Evolutionary conservation across 2,888 invertebrate genomes (phyloP).

Genomic region (Xestobium rufovillosum): DNA sequence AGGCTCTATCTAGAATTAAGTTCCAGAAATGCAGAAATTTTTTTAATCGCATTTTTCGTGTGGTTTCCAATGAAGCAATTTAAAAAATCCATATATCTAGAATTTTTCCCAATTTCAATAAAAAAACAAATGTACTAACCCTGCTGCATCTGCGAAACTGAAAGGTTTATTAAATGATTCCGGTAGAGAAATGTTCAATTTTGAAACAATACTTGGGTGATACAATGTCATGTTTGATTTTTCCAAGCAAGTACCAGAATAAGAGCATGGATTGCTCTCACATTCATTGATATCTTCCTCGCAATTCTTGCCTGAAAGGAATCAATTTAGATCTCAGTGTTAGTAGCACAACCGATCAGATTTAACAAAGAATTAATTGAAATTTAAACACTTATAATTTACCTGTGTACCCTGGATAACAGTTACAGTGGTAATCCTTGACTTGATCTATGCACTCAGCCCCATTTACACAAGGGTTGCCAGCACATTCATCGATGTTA

Average conservation of each 20-base stretch:
- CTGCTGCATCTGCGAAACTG: constrained; percentile 61
- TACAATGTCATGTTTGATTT: constrained; percentile 65
- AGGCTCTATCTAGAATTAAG: no score
- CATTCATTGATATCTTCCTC: constrained; percentile 76
- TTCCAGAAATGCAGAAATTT: neutral
- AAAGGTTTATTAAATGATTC: constrained; percentile 60
- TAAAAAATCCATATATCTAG: neutral
- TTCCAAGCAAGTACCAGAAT: constrained; percentile 72
- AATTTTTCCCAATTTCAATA: constrained; percentile 1
- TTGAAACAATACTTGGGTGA: constrained; percentile 37
- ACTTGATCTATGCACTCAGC: constrained; percentile 72
- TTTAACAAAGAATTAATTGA: no score
- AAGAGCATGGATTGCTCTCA: constrained; percentile 69
- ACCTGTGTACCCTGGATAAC: constrained; percentile 66
- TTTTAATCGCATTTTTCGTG: neutral
- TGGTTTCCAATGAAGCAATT: no score
- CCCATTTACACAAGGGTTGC: constrained; percentile 70
- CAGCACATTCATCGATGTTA: constrained; percentile 78
- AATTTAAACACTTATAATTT: constrained; percentile 16
- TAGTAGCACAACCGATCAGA: no score
- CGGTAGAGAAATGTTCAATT: constrained; percentile 50
- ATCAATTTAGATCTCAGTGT: no score
- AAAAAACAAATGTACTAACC: constrained; percentile 45
- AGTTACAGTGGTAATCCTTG: constrained; percentile 71
- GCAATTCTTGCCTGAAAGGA: constrained; percentile 55